Evolutionary conservation across 2,113 vertebrate genomes (phyloP).

Genomic region (Sciurus niger): DNA sequence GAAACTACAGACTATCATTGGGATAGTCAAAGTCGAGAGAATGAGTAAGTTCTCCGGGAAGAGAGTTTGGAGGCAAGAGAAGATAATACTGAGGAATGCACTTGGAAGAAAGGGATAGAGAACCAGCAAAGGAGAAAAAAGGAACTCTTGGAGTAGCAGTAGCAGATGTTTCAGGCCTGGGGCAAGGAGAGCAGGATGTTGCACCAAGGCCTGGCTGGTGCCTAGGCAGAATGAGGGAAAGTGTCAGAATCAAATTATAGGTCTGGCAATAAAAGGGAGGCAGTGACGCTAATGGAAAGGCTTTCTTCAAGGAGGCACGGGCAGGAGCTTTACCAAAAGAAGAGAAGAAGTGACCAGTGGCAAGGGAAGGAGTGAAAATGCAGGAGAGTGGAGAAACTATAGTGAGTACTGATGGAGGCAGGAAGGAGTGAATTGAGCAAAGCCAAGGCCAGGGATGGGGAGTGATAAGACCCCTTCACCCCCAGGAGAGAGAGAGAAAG

Average conservation of each 20-base stretch:
- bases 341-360: neutral
- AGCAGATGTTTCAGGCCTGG: neutral
- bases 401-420: neutral
- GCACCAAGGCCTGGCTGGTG: neutral
- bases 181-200: neutral
- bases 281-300: neutral
- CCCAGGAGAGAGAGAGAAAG: neutral
- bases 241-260: slow-evolving; percentile 5
- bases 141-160: neutral
- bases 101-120: neutral
- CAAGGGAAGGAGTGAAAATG: neutral
- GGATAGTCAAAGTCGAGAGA: neutral
- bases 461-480: neutral
- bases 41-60: neutral
- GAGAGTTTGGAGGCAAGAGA: neutral
- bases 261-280: neutral
- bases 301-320: neutral
- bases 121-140: neutral
- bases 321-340: neutral
- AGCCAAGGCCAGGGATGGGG: neutral
- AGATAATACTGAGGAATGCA: neutral
- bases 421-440: neutral
- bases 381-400: neutral
- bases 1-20: neutral
- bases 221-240: slow-evolving; percentile 14